These are phyloP conservation scores for Crematogaster levior DNA, from an alignment of 2,888 invertebrate genomes.

Conservation along the genomic window DNA sequence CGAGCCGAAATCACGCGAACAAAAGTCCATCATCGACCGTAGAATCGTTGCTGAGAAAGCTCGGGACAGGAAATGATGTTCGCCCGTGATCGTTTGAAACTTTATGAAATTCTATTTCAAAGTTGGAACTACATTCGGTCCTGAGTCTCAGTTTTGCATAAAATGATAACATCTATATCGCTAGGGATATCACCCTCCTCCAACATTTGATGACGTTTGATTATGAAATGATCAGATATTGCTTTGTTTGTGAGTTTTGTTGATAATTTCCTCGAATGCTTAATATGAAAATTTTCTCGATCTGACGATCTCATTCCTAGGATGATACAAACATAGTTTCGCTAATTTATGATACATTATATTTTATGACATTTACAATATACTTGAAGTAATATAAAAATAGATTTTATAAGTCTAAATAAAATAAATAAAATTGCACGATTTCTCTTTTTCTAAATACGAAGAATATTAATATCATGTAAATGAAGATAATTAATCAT, in stretches of 20 bases:
- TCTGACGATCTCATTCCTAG: neutral
- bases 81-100: conserved; percentile 45
- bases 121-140: conserved; percentile 37
- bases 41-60: conserved; percentile 58
- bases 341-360: neutral
- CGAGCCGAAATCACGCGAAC: conserved; percentile 67
- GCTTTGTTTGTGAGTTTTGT: conserved; percentile 15
- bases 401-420: neutral
- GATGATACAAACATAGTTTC: neutral
- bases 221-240: conserved; percentile 30
- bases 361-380: neutral
- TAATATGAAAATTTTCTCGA: neutral
- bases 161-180: conserved; percentile 45
- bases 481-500: neutral
- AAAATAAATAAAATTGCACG: neutral
- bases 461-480: neutral
- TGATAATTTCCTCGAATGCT: neutral
- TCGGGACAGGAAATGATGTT: conserved; percentile 57
- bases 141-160: conserved; percentile 42
- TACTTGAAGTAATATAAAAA: neutral
- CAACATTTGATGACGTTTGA: conserved; percentile 29
- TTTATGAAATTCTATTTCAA: conserved; percentile 53
- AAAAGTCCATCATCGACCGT: conserved; percentile 52
- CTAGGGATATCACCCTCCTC: conserved; percentile 17
- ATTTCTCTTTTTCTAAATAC: neutral